Percentiles rank a stretch among this genome's conserved stretches.
These are phyloP conservation scores for Dallia pectoralis DNA, from an alignment of 2,797 vertebrate genomes.

Conservation along the genomic window DNA sequence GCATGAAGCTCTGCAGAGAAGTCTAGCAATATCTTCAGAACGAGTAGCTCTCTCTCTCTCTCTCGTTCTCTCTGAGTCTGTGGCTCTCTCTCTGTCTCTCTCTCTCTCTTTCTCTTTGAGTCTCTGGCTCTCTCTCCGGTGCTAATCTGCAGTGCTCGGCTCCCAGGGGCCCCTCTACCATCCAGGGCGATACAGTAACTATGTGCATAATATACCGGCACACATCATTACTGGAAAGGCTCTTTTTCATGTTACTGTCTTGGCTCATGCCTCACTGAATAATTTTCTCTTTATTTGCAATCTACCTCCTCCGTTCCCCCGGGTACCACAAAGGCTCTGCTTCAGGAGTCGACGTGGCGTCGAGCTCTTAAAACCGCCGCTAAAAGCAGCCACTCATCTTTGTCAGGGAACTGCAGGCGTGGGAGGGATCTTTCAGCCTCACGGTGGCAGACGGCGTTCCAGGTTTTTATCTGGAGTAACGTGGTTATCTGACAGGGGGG, in stretches of 20 bases:
- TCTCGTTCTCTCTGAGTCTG: neutral
- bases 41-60: slow-evolving; percentile 14
- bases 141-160: slow-evolving; percentile 35
- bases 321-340: slow-evolving; percentile 55
- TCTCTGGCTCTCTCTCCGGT: slow-evolving; percentile 13
- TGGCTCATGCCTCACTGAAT: slow-evolving; percentile 28
- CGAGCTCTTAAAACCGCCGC: slow-evolving; percentile 53
- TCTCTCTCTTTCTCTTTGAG: slow-evolving; percentile 6
- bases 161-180: slow-evolving; percentile 42
- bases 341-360: slow-evolving; percentile 50
- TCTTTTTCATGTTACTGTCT: slow-evolving; percentile 40
- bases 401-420: slow-evolving; percentile 46
- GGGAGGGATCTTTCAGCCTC: slow-evolving; percentile 47
- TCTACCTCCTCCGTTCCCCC: slow-evolving; percentile 55
- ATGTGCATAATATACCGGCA: slow-evolving; percentile 54
- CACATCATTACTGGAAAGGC: slow-evolving; percentile 54
- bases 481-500: slow-evolving; percentile 29
- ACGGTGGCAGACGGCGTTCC: slow-evolving; percentile 15
- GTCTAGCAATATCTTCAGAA: slow-evolving; percentile 21
- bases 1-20: neutral
- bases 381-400: slow-evolving; percentile 64
- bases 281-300: slow-evolving; percentile 20
- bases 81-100: slow-evolving; percentile 13
- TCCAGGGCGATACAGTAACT: slow-evolving; percentile 30
- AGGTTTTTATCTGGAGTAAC: slow-evolving; percentile 21